A percentile compares a stretch with the other conserved stretches of the same genome.
phyloP scores from a whole-genome alignment of 2,797 vertebrate species.

The Triplophysa yarkandensis region DNA sequence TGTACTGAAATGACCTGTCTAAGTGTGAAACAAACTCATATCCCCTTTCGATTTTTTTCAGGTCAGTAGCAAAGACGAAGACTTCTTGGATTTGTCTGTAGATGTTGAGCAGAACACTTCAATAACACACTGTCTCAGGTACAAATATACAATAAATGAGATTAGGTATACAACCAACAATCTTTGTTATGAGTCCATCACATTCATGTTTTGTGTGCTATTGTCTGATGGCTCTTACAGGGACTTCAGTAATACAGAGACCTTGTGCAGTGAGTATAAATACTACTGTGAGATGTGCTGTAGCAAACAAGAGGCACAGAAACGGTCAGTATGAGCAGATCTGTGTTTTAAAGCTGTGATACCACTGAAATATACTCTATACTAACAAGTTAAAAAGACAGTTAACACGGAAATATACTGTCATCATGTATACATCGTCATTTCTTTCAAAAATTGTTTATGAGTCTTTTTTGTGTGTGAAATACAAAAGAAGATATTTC shows the following conservation, averaged over 20 bases:
- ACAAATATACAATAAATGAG: constrained; percentile 40
- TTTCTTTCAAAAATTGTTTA: too few species aligned
- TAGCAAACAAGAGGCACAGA: constrained; percentile 98
- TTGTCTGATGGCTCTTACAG: constrained; percentile 69
- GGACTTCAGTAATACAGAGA: constrained; percentile 99
- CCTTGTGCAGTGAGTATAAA: constrained; percentile 96
- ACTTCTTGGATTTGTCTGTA: constrained; percentile 97
- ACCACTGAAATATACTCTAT: not conserved
- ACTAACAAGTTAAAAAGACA: not conserved
- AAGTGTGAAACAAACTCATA: constrained; percentile 50
- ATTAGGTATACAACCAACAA: not conserved
- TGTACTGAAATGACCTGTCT: not conserved
- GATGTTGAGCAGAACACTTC: constrained; percentile 98
- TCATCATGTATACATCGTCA: too few species aligned
- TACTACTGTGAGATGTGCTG: constrained; percentile 98
- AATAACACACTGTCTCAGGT: constrained; percentile 98
- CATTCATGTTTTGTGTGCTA: constrained; percentile 1
- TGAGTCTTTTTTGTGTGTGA: too few species aligned
- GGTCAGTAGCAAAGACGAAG: constrained; percentile 99
- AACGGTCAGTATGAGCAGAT: constrained; percentile 76
- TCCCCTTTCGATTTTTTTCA: constrained; percentile 62
- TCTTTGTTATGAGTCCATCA: not conserved
- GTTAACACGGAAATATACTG: too few species aligned
- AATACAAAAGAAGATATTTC: too few species aligned
- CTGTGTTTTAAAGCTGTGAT: not conserved